Percentiles rank a stretch among this genome's conserved stretches.
Conservation (phyloP, 53 echinoderm and acorn worm genomes). For the Henricia sp. region DNA sequence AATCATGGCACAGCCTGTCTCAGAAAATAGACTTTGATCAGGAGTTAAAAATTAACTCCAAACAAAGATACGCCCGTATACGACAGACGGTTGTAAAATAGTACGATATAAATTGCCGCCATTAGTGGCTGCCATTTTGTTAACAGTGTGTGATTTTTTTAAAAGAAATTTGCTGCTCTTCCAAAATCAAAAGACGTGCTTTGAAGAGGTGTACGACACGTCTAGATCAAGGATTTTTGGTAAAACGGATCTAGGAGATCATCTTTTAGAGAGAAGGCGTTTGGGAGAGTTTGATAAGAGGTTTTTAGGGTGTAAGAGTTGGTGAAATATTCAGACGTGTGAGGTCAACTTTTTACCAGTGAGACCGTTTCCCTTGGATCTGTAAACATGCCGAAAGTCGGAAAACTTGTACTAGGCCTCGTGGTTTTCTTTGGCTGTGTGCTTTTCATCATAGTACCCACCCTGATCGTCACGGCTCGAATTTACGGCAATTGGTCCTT, state of each 20-base stretch:
- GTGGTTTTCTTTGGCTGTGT: slow-evolving; percentile 55
- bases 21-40: slow-evolving; percentile 8
- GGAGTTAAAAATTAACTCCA: slow-evolving; percentile 46
- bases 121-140: slow-evolving; percentile 47
- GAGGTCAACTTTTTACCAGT: background rate
- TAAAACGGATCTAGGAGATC: background rate
- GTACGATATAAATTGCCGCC: slow-evolving; percentile 26
- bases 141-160: background rate
- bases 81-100: background rate
- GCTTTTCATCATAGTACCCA: slow-evolving; percentile 72
- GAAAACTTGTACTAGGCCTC: slow-evolving; percentile 52
- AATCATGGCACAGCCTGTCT: slow-evolving; percentile 36
- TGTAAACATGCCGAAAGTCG: slow-evolving; percentile 29
- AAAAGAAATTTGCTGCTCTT: background rate
- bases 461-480: slow-evolving; percentile 74
- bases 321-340: background rate
- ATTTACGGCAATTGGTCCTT: slow-evolving; percentile 85
- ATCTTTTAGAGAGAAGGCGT: background rate
- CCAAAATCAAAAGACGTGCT: background rate
- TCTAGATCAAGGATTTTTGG: background rate
- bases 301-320: background rate
- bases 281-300: background rate
- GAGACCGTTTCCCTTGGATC: background rate
- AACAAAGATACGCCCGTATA: background rate
- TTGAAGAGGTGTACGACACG: background rate